Evolutionary conservation across 2,113 vertebrate species (phyloP), one percentile per base, ranked within the genome.

Genomic region (Mus spicilegus): DNA sequence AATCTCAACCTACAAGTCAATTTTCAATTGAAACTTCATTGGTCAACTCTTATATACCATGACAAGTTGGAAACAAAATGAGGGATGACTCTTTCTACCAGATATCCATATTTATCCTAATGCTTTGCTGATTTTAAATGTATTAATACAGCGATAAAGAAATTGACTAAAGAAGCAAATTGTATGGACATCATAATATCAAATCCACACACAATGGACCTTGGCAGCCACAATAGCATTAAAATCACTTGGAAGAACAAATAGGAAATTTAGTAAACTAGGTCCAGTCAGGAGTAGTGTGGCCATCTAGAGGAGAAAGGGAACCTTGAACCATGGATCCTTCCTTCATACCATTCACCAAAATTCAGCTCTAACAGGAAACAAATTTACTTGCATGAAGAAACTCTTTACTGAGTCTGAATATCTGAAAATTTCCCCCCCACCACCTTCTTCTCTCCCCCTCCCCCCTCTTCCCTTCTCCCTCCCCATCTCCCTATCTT

Each of bases 61-160:
- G 26, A 76, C 28, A 81, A 69, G 67, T 58, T 75, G 39, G 22
- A 39, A 87, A 54, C n/a, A 65, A 88, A 65, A 85, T 36, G 54
- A 76, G 49, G 87, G 17, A 76, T 30, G 28, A 19, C 28, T 63
- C 39, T 4, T 20, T 54, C 39, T 28, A 70, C 2, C 36, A 87
- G 36, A 61, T 70, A 87, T 12, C 26, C 61, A 51, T 58, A 42
- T 81, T 86, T 87, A 54, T 54, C 75, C 26, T 70, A 81, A 24
- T 49, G 33, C 24, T 77, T 70, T 76, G n/a, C 39, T 93, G 58
- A n/a, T 82, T 90, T 84, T 87, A 69, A 63, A 76, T 87, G 33
- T 76, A 39, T 76, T 73, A 87, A 36, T 69, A 61, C 14, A 82
- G 30, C 17, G 22, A 87, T 49, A 22, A 87, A 56, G 14, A 69